Evolutionary conservation across 30 jellyfish, hydroid and myxozoan genomes (phyloP).

Genomic region (Turritopsis dohrnii): DNA sequence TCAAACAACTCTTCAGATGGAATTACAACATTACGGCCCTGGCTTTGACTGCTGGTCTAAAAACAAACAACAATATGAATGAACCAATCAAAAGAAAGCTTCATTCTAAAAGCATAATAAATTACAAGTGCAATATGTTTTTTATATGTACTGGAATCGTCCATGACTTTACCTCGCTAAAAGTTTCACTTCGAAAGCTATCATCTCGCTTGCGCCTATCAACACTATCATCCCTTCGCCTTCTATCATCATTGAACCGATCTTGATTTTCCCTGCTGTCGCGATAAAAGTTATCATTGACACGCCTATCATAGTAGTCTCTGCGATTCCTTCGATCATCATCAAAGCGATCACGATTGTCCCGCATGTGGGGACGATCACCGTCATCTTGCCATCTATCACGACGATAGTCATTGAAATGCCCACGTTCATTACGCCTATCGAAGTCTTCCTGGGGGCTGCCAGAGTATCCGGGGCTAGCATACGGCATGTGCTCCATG

Average conservation of each 20-base stretch:
- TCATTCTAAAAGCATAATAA: neutral
- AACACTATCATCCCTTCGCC: neutral
- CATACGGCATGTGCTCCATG: neutral
- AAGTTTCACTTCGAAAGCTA: neutral
- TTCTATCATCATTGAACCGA: neutral
- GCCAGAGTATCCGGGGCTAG: constrained; percentile 9
- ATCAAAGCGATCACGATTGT: constrained; percentile 30
- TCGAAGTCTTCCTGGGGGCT: constrained; percentile 25
- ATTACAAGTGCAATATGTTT: too few relatives aligned
- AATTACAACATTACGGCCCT: constrained; percentile 4
- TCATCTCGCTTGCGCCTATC: neutral
- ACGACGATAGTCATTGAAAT: constrained; percentile 18
- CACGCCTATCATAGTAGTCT: constrained; percentile 11
- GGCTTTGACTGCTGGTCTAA: constrained; percentile 5
- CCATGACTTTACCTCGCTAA: neutral
- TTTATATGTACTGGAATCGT: too few relatives aligned
- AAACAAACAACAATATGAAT: neutral
- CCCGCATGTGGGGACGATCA: constrained; percentile 20
- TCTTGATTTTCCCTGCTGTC: neutral
- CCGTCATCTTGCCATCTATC: constrained; percentile 21
- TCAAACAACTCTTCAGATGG: constrained; percentile 70
- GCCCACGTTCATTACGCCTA: neutral
- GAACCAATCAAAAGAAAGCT: neutral
- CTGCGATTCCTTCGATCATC: constrained; percentile 9
- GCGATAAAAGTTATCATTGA: neutral